Conservation (phyloP, 2,888 invertebrate species). For the Acanthosepion lycidas region DNA sequence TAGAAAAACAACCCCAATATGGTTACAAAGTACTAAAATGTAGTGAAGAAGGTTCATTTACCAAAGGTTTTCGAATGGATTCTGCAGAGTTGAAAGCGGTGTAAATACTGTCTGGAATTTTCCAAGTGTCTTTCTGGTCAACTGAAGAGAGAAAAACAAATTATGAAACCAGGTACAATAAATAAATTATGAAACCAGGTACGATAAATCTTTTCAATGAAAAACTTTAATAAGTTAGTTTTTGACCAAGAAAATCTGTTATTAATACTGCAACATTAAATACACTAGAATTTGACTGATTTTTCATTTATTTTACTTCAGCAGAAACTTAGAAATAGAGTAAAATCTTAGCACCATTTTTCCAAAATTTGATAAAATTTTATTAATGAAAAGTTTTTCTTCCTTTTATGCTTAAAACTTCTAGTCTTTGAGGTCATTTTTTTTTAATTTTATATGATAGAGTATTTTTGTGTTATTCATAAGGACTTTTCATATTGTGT, state of each 20-base stretch:
- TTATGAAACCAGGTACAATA: neutral
- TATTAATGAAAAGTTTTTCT: too few species aligned
- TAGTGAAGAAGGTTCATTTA: constrained; percentile 51
- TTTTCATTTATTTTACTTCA: neutral
- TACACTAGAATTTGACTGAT: neutral
- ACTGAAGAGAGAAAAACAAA: constrained; percentile 51
- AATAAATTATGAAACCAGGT: neutral
- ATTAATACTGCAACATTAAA: neutral
- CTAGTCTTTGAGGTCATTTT: too few species aligned
- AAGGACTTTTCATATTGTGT: too few species aligned
- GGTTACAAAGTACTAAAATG: too few species aligned
- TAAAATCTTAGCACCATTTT: too few species aligned
- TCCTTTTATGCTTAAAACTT: too few species aligned
- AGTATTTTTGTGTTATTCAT: too few species aligned
- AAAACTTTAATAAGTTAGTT: neutral
- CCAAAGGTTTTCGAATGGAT: constrained; percentile 64
- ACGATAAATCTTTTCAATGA: neutral
- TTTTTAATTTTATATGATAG: too few species aligned
- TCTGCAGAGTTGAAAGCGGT: constrained; percentile 70
- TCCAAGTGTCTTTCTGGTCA: constrained; percentile 49
- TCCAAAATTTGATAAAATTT: too few species aligned
- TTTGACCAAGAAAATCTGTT: neutral
- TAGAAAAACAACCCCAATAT: too few species aligned
- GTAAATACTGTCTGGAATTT: constrained; percentile 65
- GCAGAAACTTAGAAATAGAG: too few species aligned